A percentile compares a stretch with the other conserved stretches of the same genome.
Conservation (phyloP, 1,140 invertebrate species). For the Drosophila athabasca region DNA sequence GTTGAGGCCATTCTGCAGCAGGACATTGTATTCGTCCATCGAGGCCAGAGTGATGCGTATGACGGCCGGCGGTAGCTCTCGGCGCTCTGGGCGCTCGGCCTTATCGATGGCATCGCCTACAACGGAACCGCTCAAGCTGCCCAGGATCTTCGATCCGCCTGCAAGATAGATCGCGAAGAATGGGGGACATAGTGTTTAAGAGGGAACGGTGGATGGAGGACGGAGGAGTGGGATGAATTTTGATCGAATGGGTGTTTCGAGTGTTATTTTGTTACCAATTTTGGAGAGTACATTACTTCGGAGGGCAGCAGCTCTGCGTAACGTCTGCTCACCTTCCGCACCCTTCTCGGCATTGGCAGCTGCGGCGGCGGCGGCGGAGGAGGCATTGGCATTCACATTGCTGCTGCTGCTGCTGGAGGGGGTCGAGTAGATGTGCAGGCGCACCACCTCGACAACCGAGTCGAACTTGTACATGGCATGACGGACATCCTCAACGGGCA, state of each 20-base stretch:
- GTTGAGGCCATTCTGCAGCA: slow-evolving; percentile 92
- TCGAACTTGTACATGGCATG: slow-evolving; percentile 91
- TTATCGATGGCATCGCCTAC: slow-evolving; percentile 80
- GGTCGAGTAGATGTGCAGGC: slow-evolving; percentile 85
- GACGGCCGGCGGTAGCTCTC: slow-evolving; percentile 84
- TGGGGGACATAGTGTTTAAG: too few species aligned
- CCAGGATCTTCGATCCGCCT: slow-evolving; percentile 66
- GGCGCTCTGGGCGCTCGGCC: slow-evolving; percentile 84
- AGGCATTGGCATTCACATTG: slow-evolving; percentile 12
- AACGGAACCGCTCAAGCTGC: slow-evolving; percentile 37
- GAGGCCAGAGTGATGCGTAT: slow-evolving; percentile 91
- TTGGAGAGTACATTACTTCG: slow-evolving; percentile 68
- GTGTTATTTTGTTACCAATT: slow-evolving; percentile 30
- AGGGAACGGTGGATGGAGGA: not conserved
- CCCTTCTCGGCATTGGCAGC: slow-evolving; percentile 62
- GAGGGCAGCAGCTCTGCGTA: slow-evolving; percentile 68
- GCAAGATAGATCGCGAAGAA: not conserved
- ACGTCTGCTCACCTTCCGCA: slow-evolving; percentile 70
- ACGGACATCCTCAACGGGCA: slow-evolving; percentile 92
- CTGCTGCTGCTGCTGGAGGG: slow-evolving; percentile 37
- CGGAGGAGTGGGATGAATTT: not conserved
- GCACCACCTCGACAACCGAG: slow-evolving; percentile 90
- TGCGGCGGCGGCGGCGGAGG: slow-evolving; percentile 19
- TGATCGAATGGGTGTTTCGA: slow-evolving; percentile 9
- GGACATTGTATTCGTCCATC: slow-evolving; percentile 90